Percentiles rank a stretch among this genome's conserved stretches.
Conservation (phyloP, 2,113 vertebrate species). For the Strigops habroptila region DNA sequence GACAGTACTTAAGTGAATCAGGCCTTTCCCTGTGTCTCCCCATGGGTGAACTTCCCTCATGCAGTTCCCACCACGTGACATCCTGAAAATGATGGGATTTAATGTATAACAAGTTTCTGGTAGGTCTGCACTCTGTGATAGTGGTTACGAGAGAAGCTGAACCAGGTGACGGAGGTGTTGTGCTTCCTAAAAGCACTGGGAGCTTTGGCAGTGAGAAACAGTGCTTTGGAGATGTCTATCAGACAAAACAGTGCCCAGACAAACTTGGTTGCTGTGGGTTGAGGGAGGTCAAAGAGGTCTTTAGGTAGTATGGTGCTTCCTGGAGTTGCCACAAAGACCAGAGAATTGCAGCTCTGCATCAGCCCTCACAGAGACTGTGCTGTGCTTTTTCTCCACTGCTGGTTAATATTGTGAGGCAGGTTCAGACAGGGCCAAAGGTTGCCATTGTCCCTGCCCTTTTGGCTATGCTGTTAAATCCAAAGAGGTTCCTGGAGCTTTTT, state of each 20-base stretch:
- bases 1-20: background rate
- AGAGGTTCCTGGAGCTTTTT: background rate
- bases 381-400: background rate
- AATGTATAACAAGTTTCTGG: background rate
- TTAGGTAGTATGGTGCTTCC: background rate
- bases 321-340: background rate
- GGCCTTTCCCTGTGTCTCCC: background rate
- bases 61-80: background rate
- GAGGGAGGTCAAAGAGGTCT: background rate
- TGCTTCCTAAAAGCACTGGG: background rate
- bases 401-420: background rate
- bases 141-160: background rate
- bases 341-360: background rate
- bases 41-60: background rate
- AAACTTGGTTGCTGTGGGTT: background rate
- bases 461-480: background rate
- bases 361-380: background rate
- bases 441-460: background rate
- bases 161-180: background rate
- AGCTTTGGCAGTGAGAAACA: background rate
- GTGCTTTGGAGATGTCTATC: background rate
- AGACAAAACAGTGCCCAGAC: background rate
- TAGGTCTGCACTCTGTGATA: background rate
- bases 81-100: background rate
- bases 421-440: background rate